Evolutionary conservation across 1,140 invertebrate species (phyloP).

Genomic region (Musca domestica): DNA sequence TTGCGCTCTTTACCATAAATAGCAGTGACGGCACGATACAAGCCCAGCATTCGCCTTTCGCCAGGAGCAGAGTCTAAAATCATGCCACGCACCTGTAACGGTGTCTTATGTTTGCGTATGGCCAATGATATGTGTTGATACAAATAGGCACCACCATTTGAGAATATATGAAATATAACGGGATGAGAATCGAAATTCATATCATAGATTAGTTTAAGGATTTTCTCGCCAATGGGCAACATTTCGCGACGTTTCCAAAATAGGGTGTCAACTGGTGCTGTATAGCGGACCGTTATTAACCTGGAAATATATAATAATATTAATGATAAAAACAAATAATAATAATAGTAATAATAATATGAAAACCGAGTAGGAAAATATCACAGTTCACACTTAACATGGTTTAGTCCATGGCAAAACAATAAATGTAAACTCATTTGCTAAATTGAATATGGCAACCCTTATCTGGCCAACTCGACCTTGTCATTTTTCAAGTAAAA

Average conservation of each 20-base stretch:
- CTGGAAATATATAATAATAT: slow-evolving; percentile 57
- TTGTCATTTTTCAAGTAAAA: too few relatives aligned
- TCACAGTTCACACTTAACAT: too few relatives aligned
- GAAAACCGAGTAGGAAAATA: not conserved
- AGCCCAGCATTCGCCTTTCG: slow-evolving; percentile 59
- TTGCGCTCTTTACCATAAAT: slow-evolving; percentile 60
- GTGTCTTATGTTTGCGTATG: slow-evolving; percentile 56
- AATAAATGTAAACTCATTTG: too few relatives aligned
- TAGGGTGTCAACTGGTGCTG: slow-evolving; percentile 65
- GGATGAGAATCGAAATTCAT: slow-evolving; percentile 69
- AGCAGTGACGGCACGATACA: slow-evolving; percentile 62
- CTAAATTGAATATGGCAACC: too few relatives aligned
- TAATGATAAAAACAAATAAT: too few relatives aligned
- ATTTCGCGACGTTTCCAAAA: slow-evolving; percentile 65
- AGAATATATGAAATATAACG: slow-evolving; percentile 77
- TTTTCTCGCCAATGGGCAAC: slow-evolving; percentile 62
- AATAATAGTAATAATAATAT: too few relatives aligned
- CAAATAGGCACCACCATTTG: slow-evolving; percentile 72
- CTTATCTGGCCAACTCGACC: too few relatives aligned
- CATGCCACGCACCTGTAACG: slow-evolving; percentile 65
- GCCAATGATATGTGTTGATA: slow-evolving; percentile 67
- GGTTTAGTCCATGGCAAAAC: too few relatives aligned
- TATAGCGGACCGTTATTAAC: slow-evolving; percentile 73
- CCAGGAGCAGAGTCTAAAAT: slow-evolving; percentile 77
- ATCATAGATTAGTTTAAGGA: slow-evolving; percentile 67